Percentiles rank a stretch among this genome's conserved stretches.
Conservation (phyloP, 2,888 invertebrate species). For the Reticulitermes lucifugus region DNA sequence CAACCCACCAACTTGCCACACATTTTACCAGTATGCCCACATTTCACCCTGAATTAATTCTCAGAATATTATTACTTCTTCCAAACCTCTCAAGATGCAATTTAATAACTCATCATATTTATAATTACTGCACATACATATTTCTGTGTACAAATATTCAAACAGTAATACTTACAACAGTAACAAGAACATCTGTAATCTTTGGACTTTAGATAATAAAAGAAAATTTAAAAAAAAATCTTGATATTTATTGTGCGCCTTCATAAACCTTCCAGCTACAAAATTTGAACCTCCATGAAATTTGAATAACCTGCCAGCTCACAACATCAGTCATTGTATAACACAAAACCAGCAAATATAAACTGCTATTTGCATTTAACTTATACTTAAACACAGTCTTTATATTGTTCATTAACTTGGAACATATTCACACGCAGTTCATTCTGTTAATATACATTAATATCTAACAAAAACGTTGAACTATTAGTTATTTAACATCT, state of each 20-base stretch:
- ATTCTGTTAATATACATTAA: conserved; percentile 11
- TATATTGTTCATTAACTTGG: conserved; percentile 6
- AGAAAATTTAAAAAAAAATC: background rate
- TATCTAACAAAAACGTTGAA: conserved; percentile 28
- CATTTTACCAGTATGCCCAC: no score
- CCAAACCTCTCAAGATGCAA: no score
- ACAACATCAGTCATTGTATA: conserved; percentile 15
- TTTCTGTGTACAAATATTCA: background rate
- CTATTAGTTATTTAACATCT: conserved; percentile 20
- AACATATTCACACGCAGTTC: conserved; percentile 20
- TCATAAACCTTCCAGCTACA: background rate
- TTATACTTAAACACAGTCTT: conserved; percentile 37
- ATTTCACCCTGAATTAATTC: no score
- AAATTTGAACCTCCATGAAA: background rate
- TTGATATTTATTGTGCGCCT: background rate
- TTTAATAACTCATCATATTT: background rate
- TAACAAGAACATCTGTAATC: background rate
- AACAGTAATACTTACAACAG: background rate
- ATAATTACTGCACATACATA: background rate
- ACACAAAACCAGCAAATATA: conserved; percentile 12
- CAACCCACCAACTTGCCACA: no score
- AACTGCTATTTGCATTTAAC: conserved; percentile 25
- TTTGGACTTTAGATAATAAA: conserved; percentile 21
- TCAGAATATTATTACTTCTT: no score
- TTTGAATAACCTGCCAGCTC: conserved; percentile 24